phyloP scores from a whole-genome alignment of 2,888 invertebrate genomes.

The Linnaemya tessellans region DNA sequence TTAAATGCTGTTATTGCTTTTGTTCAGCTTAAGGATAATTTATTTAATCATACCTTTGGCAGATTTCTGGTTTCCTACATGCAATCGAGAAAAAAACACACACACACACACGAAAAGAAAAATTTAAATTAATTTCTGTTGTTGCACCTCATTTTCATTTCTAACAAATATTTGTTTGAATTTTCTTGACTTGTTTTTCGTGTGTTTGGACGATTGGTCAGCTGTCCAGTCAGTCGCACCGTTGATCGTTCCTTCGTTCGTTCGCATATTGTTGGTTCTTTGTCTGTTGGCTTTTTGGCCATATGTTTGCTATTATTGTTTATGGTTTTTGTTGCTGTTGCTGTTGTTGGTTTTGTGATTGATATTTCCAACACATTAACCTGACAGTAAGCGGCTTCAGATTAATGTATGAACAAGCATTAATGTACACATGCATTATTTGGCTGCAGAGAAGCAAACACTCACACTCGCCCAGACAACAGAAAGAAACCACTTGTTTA shows the following conservation, averaged over 20 bases:
- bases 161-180: conserved; percentile 55
- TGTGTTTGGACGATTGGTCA: background rate
- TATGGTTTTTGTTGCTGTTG: conserved; percentile 18
- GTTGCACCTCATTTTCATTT: conserved; percentile 50
- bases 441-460: background rate
- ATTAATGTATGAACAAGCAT: conserved; percentile 66
- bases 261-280: conserved; percentile 24
- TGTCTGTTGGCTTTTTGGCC: conserved; percentile 44
- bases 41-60: conserved; percentile 63
- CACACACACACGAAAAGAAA: conserved; percentile 10
- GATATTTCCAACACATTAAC: conserved; percentile 71
- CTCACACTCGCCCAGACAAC: background rate
- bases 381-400: conserved; percentile 72
- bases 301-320: conserved; percentile 54
- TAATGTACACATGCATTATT: background rate
- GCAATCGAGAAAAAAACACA: background rate
- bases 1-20: conserved; percentile 31
- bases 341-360: conserved; percentile 65
- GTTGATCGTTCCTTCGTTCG: conserved; percentile 1
- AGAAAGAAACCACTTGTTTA: conserved; percentile 5
- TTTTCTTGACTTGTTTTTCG: conserved; percentile 32
- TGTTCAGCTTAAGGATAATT: conserved; percentile 61
- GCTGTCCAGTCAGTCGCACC: background rate
- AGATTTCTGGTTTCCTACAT: conserved; percentile 31
- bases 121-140: conserved; percentile 62